Evolutionary conservation across 1,140 invertebrate species (phyloP).

Genomic region (Drosophila arizonae): DNA sequence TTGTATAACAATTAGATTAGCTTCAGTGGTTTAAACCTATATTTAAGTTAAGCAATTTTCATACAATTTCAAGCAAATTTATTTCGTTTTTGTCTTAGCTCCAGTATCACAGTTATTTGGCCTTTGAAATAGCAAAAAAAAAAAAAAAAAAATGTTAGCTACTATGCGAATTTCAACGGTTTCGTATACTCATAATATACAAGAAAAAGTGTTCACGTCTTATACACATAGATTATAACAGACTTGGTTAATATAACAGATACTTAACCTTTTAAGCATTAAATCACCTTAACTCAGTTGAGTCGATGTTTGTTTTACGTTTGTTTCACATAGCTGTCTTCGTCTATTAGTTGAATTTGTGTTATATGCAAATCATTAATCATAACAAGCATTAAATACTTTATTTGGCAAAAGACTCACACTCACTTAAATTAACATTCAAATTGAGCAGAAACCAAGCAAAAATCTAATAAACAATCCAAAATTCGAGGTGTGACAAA

Average conservation of each 20-base stretch:
- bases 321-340: slow-evolving; percentile 27
- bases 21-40: no score
- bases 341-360: slow-evolving; percentile 20
- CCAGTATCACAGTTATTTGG: no score
- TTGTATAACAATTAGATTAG: no score
- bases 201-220: no score
- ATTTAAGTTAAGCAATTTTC: neutral
- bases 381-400: slow-evolving; percentile 19
- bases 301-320: neutral
- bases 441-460: slow-evolving; percentile 1
- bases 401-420: slow-evolving; percentile 28
- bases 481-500: slow-evolving; percentile 28
- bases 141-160: no score
- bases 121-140: no score
- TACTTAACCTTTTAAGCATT: slow-evolving; percentile 1
- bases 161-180: no score
- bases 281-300: slow-evolving; percentile 9
- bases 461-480: slow-evolving; percentile 23
- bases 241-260: neutral
- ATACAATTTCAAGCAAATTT: neutral
- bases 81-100: no score
- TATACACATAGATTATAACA: neutral
- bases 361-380: slow-evolving; percentile 26
- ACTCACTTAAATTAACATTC: slow-evolving; percentile 14
- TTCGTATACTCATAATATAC: no score